Base-by-base conservation (phyloP, 2,113 vertebrate genomes). In the Leucopsar rothschildi region DNA sequence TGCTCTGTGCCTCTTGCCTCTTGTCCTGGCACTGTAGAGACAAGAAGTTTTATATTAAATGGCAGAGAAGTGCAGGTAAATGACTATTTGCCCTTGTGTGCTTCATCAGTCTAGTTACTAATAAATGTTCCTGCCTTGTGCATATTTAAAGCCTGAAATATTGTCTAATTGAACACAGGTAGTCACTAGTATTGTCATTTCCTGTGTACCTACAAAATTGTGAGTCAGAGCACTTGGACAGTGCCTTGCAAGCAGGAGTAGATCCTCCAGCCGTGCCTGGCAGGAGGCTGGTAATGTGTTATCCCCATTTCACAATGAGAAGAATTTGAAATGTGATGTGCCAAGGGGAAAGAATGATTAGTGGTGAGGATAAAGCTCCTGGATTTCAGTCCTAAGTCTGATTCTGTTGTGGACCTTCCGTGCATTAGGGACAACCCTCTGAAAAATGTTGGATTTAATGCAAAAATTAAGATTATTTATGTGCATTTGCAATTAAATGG, bases 131-230 rank as follows among this genome's bases (percentile, higher is more conserved):
- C 80, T 76, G 63, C 91, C 84, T 86, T 78, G 61, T 66, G 87
- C 86, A 93, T 90, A 93, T 96, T 97, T 95, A 86, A 93, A 93
- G 94, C 93, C 92, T 91, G 80, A 95, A 98, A 96, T 60, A 47
- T 20, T 85, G 76, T 97, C 82, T 94, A 92, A 52, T 95, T 95
- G 87, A 71, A 22, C 60, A 73, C 53, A 52, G 24, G 73, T 27
- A 88, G 93, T 86, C 79, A 89, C 29, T 64, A 21, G 57, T 37
- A 42, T 20, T 90, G 83, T 53, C 27, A 84, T 73, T 93, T 96
- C 91, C 95, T 87, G 21, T 71, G 49, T 53, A 42, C 52, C 21
- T 66, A 42, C 2, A 5, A 63, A 69, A 22, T 15, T 11, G 9
- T 89, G 93, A 86, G 65, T 96, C 90, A 88, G 86, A 81, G 88